phyloP scores from a whole-genome alignment of 2,113 vertebrate species.

The Psettodes erumei region DNA sequence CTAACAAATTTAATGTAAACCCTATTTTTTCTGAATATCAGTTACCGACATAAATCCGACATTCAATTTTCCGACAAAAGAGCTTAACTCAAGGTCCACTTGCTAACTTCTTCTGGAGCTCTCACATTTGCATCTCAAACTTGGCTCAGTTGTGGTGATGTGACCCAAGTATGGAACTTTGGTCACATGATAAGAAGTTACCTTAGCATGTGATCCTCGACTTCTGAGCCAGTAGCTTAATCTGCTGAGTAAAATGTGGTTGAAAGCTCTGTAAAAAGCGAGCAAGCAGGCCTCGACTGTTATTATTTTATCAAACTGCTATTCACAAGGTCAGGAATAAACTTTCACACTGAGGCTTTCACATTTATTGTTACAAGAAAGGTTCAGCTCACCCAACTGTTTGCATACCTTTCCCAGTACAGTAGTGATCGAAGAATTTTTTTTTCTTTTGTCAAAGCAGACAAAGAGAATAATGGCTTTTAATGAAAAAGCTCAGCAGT shows the following conservation, averaged over 20 bases:
- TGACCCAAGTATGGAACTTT: not conserved
- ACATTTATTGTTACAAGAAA: not conserved
- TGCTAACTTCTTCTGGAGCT: not conserved
- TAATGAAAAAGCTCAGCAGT: too few species aligned
- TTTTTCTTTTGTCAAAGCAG: not conserved
- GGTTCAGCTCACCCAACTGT: not conserved
- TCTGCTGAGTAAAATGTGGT: not conserved
- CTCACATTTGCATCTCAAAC: not conserved
- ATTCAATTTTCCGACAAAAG: constrained; percentile 10
- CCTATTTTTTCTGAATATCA: constrained; percentile 5
- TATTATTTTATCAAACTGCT: constrained; percentile 1
- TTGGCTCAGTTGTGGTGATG: not conserved
- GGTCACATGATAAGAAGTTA: not conserved
- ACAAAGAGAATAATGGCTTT: not conserved
- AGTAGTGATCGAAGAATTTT: not conserved
- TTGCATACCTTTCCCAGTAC: not conserved
- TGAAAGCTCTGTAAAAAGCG: constrained; percentile 2
- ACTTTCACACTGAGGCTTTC: too few species aligned
- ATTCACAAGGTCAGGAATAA: too few species aligned
- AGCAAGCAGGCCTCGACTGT: not conserved
- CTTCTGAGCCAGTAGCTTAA: not conserved
- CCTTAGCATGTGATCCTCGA: not conserved
- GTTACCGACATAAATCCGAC: not conserved
- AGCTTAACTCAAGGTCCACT: not conserved
- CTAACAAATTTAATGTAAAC: constrained; percentile 44